Base-by-base conservation (phyloP, 2,888 invertebrate genomes). In the Ochropacha duplaris region DNA sequence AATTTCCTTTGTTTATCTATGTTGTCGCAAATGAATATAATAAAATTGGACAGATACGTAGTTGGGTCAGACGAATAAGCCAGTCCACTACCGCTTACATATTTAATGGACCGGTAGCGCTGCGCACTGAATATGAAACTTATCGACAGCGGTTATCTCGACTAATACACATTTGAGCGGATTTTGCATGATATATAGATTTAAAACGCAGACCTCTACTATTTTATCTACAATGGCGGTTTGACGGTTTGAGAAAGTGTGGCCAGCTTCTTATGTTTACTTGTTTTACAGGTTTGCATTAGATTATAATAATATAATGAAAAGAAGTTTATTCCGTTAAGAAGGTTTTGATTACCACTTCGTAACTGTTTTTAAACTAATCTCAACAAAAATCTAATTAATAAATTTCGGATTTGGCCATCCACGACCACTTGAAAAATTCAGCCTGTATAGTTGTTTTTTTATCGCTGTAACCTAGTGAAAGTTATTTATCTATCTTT, bases 71-170 rank as follows among this genome's bases (percentile, higher is more conserved):
- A 59, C 64, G 58, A 58, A 64, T 64, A 55, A 59, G 28, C 24
- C 28, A 26, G 24, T 54, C 64, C 65, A 64, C 61, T 59, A 61
- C 56, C 51, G 55, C 56, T 58, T 77, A 65, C 69, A 79, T 79
- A 73, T 76, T 79, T 76, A 71, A 77, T 71, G 61, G 56, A 16
- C 31, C 54, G 62, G 64, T 65, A 66, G 65, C 72, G 66, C 56
- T 70, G 67, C 58, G 61, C 61, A 67, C 72, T 39, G 56, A 57
- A 65, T 64, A 70, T 66, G 66, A 72, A 78, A 78, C 69, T 69
- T 64, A 78, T 79, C 74, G 79, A 78, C 75, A 70, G 72, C 66
- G 57, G 73, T 67, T 78, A 76, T 76, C 67, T 71, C 65, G 58
- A 57, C 64, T 71, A 64, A 66, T 65, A 71, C 31, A 34, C 12